Conservation (phyloP, 2,888 invertebrate species). For the Drosophila affinis region DNA sequence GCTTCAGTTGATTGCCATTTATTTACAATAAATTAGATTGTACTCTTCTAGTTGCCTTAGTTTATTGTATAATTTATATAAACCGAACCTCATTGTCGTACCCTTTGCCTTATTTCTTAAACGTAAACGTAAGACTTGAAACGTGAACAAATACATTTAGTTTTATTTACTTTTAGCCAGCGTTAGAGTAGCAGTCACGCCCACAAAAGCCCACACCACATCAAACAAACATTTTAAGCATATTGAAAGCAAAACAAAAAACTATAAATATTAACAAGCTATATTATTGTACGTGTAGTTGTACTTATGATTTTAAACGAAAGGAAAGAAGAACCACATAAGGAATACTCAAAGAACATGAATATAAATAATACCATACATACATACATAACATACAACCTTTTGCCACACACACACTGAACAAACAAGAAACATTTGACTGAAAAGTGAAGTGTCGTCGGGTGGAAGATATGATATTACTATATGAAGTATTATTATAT, state of each 20-base stretch:
- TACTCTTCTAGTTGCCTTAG: conserved; percentile 52
- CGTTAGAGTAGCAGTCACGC: conserved; percentile 54
- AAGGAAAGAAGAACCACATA: conserved; percentile 36
- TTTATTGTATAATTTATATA: conserved; percentile 56
- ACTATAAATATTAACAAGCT: conserved; percentile 40
- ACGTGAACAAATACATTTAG: conserved; percentile 46
- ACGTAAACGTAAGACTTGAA: conserved; percentile 66
- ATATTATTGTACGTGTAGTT: conserved; percentile 66
- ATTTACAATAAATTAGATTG: conserved; percentile 28
- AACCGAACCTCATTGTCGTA: conserved; percentile 55
- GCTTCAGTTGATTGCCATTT: conserved; percentile 71
- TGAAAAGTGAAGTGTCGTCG: conserved; percentile 64
- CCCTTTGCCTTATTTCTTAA: conserved; percentile 76
- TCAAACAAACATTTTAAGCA: conserved; percentile 17
- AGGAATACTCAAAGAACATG: conserved; percentile 65
- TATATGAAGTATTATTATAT: conserved; percentile 31
- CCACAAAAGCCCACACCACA: conserved; percentile 47
- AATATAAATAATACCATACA: conserved; percentile 38
- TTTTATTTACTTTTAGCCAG: conserved; percentile 57
- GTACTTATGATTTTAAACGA: conserved; percentile 68
- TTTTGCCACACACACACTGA: conserved; percentile 73
- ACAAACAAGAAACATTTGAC: conserved; percentile 73
- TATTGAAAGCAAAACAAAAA: conserved; percentile 14
- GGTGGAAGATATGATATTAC: conserved; percentile 56
- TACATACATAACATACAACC: conserved; percentile 33